These are phyloP conservation scores for Hylia prasina DNA, from an alignment of 2,113 vertebrate species.

Conservation along the genomic window DNA sequence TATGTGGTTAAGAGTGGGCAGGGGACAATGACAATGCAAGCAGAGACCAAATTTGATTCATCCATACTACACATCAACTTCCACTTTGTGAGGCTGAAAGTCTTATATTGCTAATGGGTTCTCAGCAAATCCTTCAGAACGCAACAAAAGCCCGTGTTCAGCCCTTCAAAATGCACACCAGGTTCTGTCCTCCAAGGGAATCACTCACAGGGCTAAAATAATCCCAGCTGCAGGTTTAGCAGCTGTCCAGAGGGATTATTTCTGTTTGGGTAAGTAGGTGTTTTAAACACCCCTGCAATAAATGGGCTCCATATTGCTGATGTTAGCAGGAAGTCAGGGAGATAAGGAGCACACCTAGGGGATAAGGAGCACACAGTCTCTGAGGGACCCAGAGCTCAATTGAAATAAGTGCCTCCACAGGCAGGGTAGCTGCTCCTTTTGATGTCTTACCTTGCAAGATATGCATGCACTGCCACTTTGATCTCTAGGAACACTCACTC, in stretches of 20 bases:
- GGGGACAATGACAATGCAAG: background rate
- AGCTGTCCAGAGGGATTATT: background rate
- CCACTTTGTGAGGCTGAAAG: background rate
- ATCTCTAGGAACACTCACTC: background rate
- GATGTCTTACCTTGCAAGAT: conserved; percentile 1
- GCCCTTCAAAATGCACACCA: background rate
- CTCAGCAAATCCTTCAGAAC: background rate
- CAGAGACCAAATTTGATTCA: background rate
- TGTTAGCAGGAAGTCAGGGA: background rate
- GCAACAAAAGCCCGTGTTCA: background rate
- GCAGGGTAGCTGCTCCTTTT: background rate
- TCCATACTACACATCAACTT: background rate
- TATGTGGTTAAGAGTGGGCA: background rate
- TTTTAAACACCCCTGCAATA: background rate
- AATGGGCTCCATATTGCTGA: background rate
- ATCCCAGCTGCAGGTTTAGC: background rate
- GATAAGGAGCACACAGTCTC: background rate
- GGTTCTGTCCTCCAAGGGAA: background rate
- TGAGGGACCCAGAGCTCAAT: background rate
- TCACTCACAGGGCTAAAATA: background rate
- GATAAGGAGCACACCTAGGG: background rate
- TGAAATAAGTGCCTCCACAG: background rate
- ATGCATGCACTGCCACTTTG: background rate
- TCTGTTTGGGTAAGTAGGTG: background rate
- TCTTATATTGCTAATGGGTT: background rate